Percentiles rank a stretch among this genome's conserved stretches.
phyloP scores from a whole-genome alignment of 23 tunicate genomes.

The Botrylloides violaceus region DNA sequence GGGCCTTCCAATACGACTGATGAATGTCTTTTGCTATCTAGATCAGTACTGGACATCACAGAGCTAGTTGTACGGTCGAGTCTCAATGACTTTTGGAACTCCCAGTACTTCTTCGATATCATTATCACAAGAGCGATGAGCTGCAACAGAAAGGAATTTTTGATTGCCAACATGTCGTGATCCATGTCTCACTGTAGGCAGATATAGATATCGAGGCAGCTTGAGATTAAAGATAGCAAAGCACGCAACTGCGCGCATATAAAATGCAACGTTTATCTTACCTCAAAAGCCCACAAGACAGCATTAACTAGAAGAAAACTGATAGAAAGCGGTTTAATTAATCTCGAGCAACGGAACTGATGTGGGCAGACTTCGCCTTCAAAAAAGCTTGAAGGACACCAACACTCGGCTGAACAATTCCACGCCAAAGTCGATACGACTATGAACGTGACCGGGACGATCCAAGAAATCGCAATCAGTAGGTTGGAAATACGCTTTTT shows the following conservation, averaged over 20 bases:
- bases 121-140: neutral
- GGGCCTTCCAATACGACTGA: neutral
- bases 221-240: no score
- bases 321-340: neutral
- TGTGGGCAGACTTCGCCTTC: slow-evolving; percentile 21
- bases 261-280: no score
- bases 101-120: neutral
- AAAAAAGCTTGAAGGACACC: slow-evolving; percentile 5
- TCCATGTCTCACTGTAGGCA: no score
- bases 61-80: neutral
- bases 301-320: slow-evolving; percentile 4
- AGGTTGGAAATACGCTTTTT: neutral
- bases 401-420: slow-evolving; percentile 19
- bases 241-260: no score
- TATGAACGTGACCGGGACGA: slow-evolving; percentile 12
- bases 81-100: neutral
- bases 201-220: no score
- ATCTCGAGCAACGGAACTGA: slow-evolving; percentile 10
- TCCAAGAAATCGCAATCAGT: slow-evolving; percentile 14
- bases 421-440: neutral
- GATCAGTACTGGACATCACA: neutral
- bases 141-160: neutral
- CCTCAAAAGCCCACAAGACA: slow-evolving; percentile 10
- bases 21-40: neutral
- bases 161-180: no score